These are phyloP conservation scores for Calycopis cecrops DNA, from an alignment of 1,140 invertebrate species.

Conservation along the genomic window DNA sequence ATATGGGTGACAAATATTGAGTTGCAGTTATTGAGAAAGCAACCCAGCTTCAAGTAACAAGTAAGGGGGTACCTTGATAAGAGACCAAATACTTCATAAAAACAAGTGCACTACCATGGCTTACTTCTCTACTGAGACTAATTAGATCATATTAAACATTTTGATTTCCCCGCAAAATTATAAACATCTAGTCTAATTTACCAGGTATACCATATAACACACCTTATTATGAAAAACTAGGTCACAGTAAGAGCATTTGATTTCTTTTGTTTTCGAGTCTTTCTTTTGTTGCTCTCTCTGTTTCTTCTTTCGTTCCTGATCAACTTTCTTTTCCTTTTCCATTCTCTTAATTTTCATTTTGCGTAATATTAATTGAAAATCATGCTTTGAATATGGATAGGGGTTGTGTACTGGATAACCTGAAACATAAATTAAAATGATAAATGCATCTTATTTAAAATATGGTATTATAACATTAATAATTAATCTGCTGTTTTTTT, in stretches of 20 bases:
- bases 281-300: slow-evolving; percentile 52
- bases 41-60: no score
- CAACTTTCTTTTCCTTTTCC: slow-evolving; percentile 42
- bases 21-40: no score
- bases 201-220: slow-evolving; percentile 1
- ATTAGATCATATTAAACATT: no score
- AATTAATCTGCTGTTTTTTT: slow-evolving; percentile 8
- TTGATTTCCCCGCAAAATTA: no score
- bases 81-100: no score
- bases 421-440: slow-evolving; percentile 24
- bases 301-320: slow-evolving; percentile 41
- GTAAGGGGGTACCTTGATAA: no score
- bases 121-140: no score
- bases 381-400: slow-evolving; percentile 69
- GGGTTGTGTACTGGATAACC: slow-evolving; percentile 50
- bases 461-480: slow-evolving; percentile 4
- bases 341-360: slow-evolving; percentile 57
- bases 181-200: no score
- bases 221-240: slow-evolving; percentile 56
- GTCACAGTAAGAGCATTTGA: slow-evolving; percentile 63
- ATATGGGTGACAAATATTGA: no score
- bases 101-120: no score
- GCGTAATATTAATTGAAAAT: slow-evolving; percentile 63
- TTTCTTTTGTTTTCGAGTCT: slow-evolving; percentile 51
- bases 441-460: slow-evolving; percentile 1